A percentile compares a stretch with the other conserved stretches of the same genome.
phyloP scores from a whole-genome alignment of 2,888 invertebrate genomes.

The Falcaria lacertinaria region DNA sequence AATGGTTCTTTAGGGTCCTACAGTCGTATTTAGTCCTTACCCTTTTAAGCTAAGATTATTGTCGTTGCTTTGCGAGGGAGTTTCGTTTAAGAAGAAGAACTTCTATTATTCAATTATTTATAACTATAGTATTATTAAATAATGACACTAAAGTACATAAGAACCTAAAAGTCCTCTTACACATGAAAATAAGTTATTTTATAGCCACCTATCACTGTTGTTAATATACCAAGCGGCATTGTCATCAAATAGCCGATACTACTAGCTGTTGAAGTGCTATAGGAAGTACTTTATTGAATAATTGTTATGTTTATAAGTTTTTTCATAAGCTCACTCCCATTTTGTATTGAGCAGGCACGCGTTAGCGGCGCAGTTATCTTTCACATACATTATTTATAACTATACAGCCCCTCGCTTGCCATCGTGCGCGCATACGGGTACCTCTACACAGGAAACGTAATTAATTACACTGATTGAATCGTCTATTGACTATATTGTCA shows the following conservation, averaged over 20 bases:
- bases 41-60: too few relatives aligned
- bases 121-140: too few relatives aligned
- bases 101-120: too few relatives aligned
- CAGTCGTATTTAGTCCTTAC: too few relatives aligned
- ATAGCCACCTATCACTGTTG: too few relatives aligned
- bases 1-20: too few relatives aligned
- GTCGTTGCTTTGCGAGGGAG: too few relatives aligned
- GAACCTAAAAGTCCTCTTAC: too few relatives aligned
- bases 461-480: conserved; percentile 61
- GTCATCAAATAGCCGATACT: conserved; percentile 26
- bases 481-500: conserved; percentile 52
- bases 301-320: conserved; percentile 34
- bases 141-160: too few relatives aligned
- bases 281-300: conserved; percentile 38
- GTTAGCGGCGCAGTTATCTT: conserved; percentile 49
- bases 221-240: neutral
- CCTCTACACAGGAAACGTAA: conserved; percentile 48
- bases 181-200: too few relatives aligned
- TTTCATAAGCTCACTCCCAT: conserved; percentile 33
- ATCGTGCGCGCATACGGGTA: conserved; percentile 47
- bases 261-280: conserved; percentile 34
- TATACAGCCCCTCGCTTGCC: conserved; percentile 18
- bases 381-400: conserved; percentile 53
- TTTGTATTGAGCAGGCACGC: conserved; percentile 39
- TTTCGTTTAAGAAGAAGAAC: too few relatives aligned